Conservation (phyloP, 2,888 invertebrate species). For the Nomada ferruginata region DNA sequence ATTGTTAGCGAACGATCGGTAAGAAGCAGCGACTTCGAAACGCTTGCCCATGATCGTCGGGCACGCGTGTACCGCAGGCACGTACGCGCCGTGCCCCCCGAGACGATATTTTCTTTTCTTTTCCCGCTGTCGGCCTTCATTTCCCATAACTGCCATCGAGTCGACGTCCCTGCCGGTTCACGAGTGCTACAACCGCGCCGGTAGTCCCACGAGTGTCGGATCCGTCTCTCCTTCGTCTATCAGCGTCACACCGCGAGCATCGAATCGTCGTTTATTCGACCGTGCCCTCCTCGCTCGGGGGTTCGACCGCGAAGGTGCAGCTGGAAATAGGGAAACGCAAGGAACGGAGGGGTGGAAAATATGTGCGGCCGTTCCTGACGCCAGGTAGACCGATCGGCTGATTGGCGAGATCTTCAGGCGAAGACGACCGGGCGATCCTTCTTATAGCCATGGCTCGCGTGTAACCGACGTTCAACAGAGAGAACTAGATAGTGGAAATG, state of each 20-base stretch:
- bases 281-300: not conserved
- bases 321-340: not conserved
- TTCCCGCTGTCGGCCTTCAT: slow-evolving; percentile 45
- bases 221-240: slow-evolving; percentile 42
- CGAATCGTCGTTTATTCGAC: slow-evolving; percentile 40
- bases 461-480: no score
- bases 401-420: no score
- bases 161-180: slow-evolving; percentile 14
- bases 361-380: no score
- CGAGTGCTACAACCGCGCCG: slow-evolving; percentile 22
- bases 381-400: no score
- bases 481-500: no score
- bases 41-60: no score
- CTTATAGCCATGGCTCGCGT: no score
- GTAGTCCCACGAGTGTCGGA: slow-evolving; percentile 48
- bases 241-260: slow-evolving; percentile 31
- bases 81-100: not conserved
- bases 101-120: slow-evolving; percentile 41
- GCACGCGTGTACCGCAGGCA: no score
- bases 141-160: slow-evolving; percentile 50
- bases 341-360: no score
- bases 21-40: no score
- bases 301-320: not conserved
- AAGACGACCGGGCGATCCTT: no score
- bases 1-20: no score